These are phyloP conservation scores for Tubiluchus corallicola DNA, from an alignment of 2,888 invertebrate species.

Conservation along the genomic window DNA sequence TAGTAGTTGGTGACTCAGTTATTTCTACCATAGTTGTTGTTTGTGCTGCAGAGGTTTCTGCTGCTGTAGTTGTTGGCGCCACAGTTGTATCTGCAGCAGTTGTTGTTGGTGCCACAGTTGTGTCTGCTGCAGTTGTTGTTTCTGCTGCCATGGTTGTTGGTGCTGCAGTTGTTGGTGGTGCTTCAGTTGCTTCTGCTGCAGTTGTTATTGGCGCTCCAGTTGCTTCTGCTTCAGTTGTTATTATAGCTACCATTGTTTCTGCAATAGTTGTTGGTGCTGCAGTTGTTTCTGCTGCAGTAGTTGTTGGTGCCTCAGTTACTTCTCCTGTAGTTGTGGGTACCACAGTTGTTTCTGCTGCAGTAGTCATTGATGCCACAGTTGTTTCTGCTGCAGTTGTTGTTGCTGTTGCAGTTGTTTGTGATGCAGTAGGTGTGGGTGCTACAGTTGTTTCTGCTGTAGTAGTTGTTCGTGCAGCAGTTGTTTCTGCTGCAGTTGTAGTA, in stretches of 20 bases:
- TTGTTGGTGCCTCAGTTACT: slow-evolving; percentile 22
- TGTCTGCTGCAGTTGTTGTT: background rate
- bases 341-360: slow-evolving; percentile 6
- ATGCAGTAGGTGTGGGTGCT: background rate
- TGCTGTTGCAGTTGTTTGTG: background rate
- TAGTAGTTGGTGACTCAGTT: background rate
- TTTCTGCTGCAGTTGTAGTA: too few species aligned
- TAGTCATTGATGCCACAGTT: background rate
- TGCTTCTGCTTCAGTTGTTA: slow-evolving; percentile 17
- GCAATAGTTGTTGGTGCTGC: slow-evolving; percentile 11
- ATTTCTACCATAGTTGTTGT: background rate
- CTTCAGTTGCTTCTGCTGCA: background rate
- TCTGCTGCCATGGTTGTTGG: background rate
- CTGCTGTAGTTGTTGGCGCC: background rate
- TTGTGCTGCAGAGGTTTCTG: background rate
- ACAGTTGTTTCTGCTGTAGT: too few species aligned
- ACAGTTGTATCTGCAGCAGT: background rate
- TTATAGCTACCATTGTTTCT: slow-evolving; percentile 17
- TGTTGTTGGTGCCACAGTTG: background rate
- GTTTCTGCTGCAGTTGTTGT: background rate
- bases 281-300: slow-evolving; percentile 19
- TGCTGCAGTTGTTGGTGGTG: background rate
- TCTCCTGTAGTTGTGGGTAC: slow-evolving; percentile 14
- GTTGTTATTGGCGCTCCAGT: slow-evolving; percentile 1
- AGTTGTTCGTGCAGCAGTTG: too few species aligned